Conservation (phyloP, 2,797 vertebrate species). For the Artibeus lituratus region DNA sequence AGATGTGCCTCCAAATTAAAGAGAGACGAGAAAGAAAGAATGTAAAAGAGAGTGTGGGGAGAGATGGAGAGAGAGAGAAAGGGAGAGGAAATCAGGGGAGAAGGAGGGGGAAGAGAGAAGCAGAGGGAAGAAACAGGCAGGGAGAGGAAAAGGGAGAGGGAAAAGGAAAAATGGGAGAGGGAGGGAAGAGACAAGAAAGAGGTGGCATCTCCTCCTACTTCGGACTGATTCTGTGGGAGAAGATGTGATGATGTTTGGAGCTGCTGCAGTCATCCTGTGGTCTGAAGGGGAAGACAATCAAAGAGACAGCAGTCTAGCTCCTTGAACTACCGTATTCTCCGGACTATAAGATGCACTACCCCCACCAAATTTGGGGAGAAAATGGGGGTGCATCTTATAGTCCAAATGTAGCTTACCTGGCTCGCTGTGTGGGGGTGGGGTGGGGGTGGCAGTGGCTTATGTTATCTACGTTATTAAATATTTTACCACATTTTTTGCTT, state of each 20-base stretch:
- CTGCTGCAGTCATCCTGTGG: not conserved
- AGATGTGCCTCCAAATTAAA: not conserved
- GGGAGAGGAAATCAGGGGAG: not conserved
- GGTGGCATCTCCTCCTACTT: not conserved
- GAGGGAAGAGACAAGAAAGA: not conserved
- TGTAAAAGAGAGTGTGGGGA: not conserved
- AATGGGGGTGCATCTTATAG: too few species aligned
- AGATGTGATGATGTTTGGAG: not conserved
- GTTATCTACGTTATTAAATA: too few species aligned
- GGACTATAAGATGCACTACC: too few species aligned
- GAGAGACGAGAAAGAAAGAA: not conserved
- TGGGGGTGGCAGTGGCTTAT: too few species aligned
- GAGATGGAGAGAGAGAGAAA: not conserved
- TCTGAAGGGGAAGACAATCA: not conserved
- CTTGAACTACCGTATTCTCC: not conserved
- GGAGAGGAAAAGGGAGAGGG: too few species aligned
- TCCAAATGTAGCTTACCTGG: too few species aligned
- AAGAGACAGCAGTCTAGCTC: not conserved
- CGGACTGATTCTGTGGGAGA: not conserved
- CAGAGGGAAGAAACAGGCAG: not conserved
- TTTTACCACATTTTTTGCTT: too few species aligned
- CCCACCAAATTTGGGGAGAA: too few species aligned
- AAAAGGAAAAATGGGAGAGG: not conserved
- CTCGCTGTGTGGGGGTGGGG: too few species aligned
- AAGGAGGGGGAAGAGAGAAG: not conserved